A percentile compares a stretch with the other conserved stretches of the same genome.
Evolutionary conservation across 2,888 invertebrate species (phyloP).

Genomic region (Hypselothyrea guttata): DNA sequence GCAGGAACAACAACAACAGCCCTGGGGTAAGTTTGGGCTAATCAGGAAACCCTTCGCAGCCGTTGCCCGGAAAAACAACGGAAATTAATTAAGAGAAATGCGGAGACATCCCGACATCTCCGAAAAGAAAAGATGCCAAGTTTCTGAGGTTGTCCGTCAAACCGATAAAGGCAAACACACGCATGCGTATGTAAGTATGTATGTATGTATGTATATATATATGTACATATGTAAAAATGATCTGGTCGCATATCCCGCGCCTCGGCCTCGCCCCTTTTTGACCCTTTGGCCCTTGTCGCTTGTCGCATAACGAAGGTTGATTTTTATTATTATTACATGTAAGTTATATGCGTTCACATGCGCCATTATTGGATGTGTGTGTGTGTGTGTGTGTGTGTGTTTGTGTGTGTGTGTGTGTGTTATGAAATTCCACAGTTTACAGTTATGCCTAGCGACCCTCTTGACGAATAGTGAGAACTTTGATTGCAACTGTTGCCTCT

Average conservation of each 20-base stretch:
- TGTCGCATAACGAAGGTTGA: slow-evolving; percentile 51
- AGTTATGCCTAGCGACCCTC: not conserved
- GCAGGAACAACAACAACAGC: slow-evolving; percentile 7
- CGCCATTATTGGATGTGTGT: slow-evolving; percentile 13
- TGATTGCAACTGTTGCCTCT: too few species aligned
- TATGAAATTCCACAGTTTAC: not conserved
- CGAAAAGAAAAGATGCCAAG: not conserved
- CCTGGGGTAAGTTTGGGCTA: slow-evolving; percentile 23
- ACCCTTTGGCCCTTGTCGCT: slow-evolving; percentile 8
- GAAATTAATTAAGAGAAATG: slow-evolving; percentile 67
- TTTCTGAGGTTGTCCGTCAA: slow-evolving; percentile 53
- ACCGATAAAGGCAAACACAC: slow-evolving; percentile 25
- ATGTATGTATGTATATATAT: too few species aligned
- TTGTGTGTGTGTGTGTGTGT: not conserved
- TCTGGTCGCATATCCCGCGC: too few species aligned
- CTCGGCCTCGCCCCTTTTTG: slow-evolving; percentile 6
- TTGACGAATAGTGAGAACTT: not conserved
- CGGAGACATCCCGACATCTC: slow-evolving; percentile 3
- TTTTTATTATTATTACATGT: slow-evolving; percentile 65
- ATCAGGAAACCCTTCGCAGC: slow-evolving; percentile 35
- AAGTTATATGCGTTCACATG: slow-evolving; percentile 52
- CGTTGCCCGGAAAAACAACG: slow-evolving; percentile 21
- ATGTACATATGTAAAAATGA: too few species aligned
- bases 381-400: not conserved
- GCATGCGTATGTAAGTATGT: too few species aligned